These are phyloP conservation scores for Acanthoscelides obtectus DNA, from an alignment of 2,888 invertebrate genomes.

Conservation along the genomic window DNA sequence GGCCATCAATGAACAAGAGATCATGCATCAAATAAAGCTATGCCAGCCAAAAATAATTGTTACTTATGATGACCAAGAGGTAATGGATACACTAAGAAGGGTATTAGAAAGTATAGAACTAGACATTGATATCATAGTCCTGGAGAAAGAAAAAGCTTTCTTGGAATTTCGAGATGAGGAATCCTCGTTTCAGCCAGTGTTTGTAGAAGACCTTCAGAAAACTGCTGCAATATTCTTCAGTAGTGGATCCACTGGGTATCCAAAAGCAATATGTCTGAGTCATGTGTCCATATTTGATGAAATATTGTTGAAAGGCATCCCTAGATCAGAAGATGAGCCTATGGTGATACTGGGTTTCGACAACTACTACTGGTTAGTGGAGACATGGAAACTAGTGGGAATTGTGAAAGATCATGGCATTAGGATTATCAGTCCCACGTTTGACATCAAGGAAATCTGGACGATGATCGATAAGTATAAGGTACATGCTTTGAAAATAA, in stretches of 20 bases:
- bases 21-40: not conserved
- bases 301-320: conserved; percentile 3
- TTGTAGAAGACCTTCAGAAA: conserved; percentile 15
- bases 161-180: conserved; percentile 2
- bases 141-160: not conserved
- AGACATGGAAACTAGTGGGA: not conserved
- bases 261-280: conserved; percentile 29
- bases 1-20: not conserved
- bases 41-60: conserved; percentile 10
- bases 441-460: not conserved
- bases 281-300: conserved; percentile 7
- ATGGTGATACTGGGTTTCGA: not conserved
- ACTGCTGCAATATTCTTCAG: conserved; percentile 32
- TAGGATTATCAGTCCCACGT: not conserved
- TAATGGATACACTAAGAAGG: conserved; percentile 15
- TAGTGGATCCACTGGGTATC: conserved; percentile 34
- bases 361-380: not conserved
- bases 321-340: not conserved
- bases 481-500: not conserved
- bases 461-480: not conserved
- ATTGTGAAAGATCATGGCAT: not conserved
- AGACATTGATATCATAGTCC: conserved; percentile 8
- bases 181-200: conserved; percentile 21
- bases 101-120: conserved; percentile 11
- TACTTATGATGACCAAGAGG: conserved; percentile 8